Evolutionary conservation across 2,888 invertebrate genomes (phyloP).

Genomic region (Callosobruchus maculatus): DNA sequence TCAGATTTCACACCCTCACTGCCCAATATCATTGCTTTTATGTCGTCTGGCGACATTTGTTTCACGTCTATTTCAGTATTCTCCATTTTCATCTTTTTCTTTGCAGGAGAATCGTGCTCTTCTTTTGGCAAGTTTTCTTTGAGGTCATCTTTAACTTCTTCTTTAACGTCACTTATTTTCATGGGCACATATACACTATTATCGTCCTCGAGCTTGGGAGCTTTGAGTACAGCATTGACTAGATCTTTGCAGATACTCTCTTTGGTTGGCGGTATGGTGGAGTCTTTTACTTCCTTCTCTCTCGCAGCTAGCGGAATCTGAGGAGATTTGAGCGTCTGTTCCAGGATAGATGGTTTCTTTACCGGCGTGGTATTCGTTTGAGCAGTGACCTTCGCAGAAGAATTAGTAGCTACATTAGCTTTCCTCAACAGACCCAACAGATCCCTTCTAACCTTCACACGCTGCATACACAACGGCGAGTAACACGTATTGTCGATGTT

Average conservation of each 20-base stretch:
- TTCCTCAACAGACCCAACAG: conserved; percentile 60
- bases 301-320: conserved; percentile 35
- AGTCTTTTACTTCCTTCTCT: conserved; percentile 25
- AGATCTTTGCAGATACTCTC: conserved; percentile 61
- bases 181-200: conserved; percentile 38
- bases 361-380: conserved; percentile 39
- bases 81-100: conserved; percentile 46
- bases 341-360: conserved; percentile 62
- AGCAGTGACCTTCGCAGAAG: conserved; percentile 49
- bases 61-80: conserved; percentile 43
- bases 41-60: conserved; percentile 40
- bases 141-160: conserved; percentile 24
- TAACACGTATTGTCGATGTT: conserved; percentile 63
- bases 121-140: conserved; percentile 27
- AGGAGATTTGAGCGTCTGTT: conserved; percentile 65
- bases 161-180: conserved; percentile 22
- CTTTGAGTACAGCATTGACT: conserved; percentile 58
- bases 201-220: conserved; percentile 57
- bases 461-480: conserved; percentile 77
- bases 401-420: conserved; percentile 57
- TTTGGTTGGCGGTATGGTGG: conserved; percentile 35
- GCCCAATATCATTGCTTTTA: conserved; percentile 44
- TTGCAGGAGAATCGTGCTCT: conserved; percentile 40
- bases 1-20: conserved; percentile 11
- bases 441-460: conserved; percentile 67